Evolutionary conservation across 2,797 vertebrate species (phyloP).

Genomic region (Galago senegalensis): DNA sequence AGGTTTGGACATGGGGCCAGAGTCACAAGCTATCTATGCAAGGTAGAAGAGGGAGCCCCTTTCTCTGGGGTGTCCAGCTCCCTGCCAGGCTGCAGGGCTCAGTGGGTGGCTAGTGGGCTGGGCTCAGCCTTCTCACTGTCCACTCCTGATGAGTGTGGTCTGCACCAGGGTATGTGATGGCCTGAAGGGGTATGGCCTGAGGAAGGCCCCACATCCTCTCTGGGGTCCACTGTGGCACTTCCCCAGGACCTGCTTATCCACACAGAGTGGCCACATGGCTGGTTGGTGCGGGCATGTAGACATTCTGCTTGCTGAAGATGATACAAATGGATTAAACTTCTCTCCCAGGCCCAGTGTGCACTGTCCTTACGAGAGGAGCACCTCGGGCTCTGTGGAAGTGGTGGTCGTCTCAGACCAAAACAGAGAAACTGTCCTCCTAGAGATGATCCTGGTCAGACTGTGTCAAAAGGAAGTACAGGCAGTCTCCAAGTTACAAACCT

Average conservation of each 20-base stretch:
- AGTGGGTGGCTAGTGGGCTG: background rate
- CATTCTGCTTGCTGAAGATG: background rate
- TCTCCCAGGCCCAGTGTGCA: background rate
- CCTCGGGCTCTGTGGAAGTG: background rate
- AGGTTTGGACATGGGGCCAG: background rate
- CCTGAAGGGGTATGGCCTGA: background rate
- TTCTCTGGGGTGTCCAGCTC: background rate
- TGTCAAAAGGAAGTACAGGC: background rate
- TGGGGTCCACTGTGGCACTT: background rate
- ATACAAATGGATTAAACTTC: background rate
- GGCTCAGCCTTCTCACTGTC: background rate
- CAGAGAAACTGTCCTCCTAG: background rate
- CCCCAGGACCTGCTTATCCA: background rate
- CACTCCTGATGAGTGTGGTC: too few relatives aligned
- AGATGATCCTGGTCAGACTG: background rate
- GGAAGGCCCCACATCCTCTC: background rate
- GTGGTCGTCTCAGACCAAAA: background rate
- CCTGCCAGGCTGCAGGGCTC: too few relatives aligned
- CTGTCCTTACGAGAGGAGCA: background rate
- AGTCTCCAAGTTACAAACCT: too few relatives aligned
- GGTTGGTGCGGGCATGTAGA: background rate
- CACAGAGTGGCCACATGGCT: background rate
- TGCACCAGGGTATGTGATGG: background rate
- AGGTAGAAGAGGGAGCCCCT: too few relatives aligned
- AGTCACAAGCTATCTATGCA: accelerated